phyloP scores from a whole-genome alignment of 2,888 invertebrate genomes.

The Amblyjoppa proteus region DNA sequence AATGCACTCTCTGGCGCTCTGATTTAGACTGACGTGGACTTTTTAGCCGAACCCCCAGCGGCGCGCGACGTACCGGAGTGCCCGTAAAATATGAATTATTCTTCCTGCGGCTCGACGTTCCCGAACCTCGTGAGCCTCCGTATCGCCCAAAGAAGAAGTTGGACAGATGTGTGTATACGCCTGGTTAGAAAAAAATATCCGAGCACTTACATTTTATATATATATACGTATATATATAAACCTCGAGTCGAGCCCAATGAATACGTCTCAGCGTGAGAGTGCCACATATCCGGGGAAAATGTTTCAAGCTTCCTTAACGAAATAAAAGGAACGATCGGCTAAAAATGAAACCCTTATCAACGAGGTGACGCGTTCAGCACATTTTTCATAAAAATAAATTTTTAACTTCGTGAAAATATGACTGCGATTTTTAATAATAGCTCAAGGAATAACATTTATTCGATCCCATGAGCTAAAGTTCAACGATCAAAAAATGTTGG shows the following conservation, averaged over 20 bases:
- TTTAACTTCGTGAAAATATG: neutral
- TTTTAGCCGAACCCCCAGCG: constrained; percentile 75
- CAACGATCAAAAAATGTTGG: too few species aligned
- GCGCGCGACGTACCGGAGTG: constrained; percentile 66
- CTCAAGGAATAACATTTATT: too few species aligned
- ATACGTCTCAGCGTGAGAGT: neutral
- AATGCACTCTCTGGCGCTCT: constrained; percentile 81
- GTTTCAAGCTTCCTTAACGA: constrained; percentile 15
- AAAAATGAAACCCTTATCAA: constrained; percentile 24
- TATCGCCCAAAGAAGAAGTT: constrained; percentile 51
- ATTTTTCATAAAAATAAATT: constrained; percentile 23
- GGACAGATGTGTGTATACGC: constrained; percentile 54
- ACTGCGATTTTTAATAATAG: too few species aligned
- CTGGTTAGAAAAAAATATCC: constrained; percentile 20
- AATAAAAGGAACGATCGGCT: constrained; percentile 13
- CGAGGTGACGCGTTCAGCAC: constrained; percentile 23
- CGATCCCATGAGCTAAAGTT: too few species aligned
- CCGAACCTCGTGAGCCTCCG: constrained; percentile 33
- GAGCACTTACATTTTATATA: constrained; percentile 42
- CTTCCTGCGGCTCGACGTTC: constrained; percentile 75
- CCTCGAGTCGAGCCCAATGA: constrained; percentile 1
- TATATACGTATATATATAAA: constrained; percentile 16
- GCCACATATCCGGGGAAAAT: neutral
- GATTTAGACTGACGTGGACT: constrained; percentile 78
- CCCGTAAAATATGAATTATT: constrained; percentile 82